Percentiles rank a stretch among this genome's conserved stretches.
Evolutionary conservation across 2,113 vertebrate species (phyloP).

Genomic region (Acanthochromis polyacanthus): DNA sequence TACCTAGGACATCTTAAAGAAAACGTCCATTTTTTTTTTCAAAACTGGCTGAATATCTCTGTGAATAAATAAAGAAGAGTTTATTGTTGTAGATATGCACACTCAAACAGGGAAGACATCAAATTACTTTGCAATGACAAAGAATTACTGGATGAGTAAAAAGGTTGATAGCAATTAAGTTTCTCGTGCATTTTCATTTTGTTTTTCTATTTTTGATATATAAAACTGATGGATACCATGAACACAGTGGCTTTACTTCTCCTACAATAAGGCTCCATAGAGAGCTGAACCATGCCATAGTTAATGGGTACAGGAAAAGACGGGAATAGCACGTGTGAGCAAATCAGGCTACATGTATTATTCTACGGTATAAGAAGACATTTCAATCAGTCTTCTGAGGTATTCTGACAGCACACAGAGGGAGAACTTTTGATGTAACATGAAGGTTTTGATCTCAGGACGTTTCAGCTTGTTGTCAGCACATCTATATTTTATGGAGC

Average conservation of each 20-base stretch:
- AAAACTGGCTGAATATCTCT: too few species aligned
- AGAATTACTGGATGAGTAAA: too few species aligned
- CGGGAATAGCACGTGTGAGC: neutral
- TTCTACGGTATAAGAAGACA: conserved; percentile 7
- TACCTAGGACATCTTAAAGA: too few species aligned
- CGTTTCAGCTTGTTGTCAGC: conserved; percentile 47
- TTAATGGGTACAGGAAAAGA: conserved; percentile 4
- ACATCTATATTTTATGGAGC: conserved; percentile 60
- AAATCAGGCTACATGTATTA: neutral
- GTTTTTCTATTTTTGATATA: too few species aligned
- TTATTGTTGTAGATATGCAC: too few species aligned
- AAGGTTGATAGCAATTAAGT: too few species aligned
- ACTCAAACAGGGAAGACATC: too few species aligned
- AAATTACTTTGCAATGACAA: too few species aligned
- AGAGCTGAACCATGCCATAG: neutral
- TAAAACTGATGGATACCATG: neutral
- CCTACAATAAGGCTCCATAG: neutral
- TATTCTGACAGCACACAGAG: conserved; percentile 23
- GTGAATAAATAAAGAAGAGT: too few species aligned
- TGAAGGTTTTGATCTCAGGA: conserved; percentile 47
- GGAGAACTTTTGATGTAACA: conserved; percentile 18
- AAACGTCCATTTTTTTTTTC: too few species aligned
- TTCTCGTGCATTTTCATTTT: too few species aligned
- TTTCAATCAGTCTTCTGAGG: conserved; percentile 27
- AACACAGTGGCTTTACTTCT: neutral